Evolutionary conservation across 2,113 vertebrate genomes (phyloP), one percentile per base, ranked within the genome.

Genomic region (Origma solitaria): DNA sequence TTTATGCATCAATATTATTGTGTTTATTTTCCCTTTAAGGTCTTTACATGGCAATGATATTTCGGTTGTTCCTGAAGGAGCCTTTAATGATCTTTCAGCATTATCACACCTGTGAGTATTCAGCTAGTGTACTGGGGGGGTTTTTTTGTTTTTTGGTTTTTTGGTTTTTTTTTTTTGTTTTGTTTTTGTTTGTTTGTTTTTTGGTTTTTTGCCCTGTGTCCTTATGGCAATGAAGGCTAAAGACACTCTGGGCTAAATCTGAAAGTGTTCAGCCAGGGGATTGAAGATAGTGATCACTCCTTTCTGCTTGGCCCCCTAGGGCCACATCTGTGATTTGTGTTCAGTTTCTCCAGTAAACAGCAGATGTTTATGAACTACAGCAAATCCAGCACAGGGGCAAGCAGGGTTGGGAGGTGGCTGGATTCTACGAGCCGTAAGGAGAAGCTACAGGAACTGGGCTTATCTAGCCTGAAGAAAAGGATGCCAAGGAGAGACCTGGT

Each of bases 41-140:
- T 99, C 99, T 95, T 98, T 99, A 86, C 99, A 99, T 94, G 99
- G 99, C 82, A 99, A 99, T 88, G 99, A 99, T 90, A 99, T 99
- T 94, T 99, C 99, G 56, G 97, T 98, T 82, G 99, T 99, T 95
- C 99, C 99, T 79, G 99, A 99, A 97, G 99, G 99, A 95, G 98
- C 98, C 72, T 99, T 99, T 97, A 99, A 98, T 95, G 99, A 99
- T 94, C 98, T 99, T 66, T 98, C 99, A 33, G 98, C 99, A 0
- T 98, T 99, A 85, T 99, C 99, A 68, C 99, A 99, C 96, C 97
- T 99, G 99, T 99, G 96, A 99, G 99, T 99, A 97, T 91, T 76
- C 44, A 33, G 13, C 47, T 72, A 27, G 15, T 44, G n/a, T 16
- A 40, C 64, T 40, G 20, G n/a, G n/a, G n/a, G n/a, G n/a, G n/a